Evolutionary conservation across 2,888 invertebrate species (phyloP).

Genomic region (Leptopilina syphax): DNA sequence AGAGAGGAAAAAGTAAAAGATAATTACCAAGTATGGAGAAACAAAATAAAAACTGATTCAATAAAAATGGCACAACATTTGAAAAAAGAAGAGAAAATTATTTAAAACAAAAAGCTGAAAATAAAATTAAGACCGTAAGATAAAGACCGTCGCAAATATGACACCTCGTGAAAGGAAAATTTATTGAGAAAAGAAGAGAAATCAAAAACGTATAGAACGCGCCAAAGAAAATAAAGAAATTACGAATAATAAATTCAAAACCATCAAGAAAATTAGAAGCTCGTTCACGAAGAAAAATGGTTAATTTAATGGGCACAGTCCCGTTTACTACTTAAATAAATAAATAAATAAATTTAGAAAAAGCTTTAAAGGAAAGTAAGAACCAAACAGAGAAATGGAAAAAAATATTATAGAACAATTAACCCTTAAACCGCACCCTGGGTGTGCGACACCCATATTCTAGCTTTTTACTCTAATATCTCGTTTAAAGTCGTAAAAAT

Average conservation of each 20-base stretch:
- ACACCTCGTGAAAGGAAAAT: conserved; percentile 10
- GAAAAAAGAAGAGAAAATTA: conserved; percentile 3
- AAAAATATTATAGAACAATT: conserved; percentile 13
- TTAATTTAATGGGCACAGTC: no score
- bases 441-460: no score
- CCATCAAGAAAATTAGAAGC: conserved; percentile 5
- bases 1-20: no score
- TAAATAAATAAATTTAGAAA: no score
- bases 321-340: no score
- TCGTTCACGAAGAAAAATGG: neutral
- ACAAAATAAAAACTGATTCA: neutral
- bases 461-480: no score
- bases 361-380: neutral
- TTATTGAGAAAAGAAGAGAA: neutral
- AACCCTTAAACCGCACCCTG: no score
- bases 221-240: neutral
- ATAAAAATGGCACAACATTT: neutral
- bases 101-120: neutral
- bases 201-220: neutral
- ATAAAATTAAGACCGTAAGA: conserved; percentile 1
- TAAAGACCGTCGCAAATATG: neutral
- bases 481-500: no score
- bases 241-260: neutral
- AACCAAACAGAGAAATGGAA: conserved; percentile 1
- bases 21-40: no score